Conservation (phyloP, 2,888 invertebrate species). For the Diaprepes abbreviatus region DNA sequence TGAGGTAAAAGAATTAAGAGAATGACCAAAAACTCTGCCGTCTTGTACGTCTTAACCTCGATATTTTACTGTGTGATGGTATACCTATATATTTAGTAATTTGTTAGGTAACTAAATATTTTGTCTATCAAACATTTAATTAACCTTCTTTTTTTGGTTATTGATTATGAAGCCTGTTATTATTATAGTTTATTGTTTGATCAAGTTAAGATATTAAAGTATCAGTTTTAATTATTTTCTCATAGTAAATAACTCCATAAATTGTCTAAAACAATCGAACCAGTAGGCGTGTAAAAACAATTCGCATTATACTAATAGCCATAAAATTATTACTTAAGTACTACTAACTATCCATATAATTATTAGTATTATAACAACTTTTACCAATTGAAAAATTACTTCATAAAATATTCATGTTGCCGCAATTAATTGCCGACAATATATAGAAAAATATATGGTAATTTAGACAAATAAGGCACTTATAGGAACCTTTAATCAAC, state of each 20-base stretch:
- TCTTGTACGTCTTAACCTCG: no score
- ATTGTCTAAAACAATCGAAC: conserved; percentile 13
- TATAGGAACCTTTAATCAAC: not conserved
- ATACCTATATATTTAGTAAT: no score
- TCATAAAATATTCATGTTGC: conserved; percentile 22
- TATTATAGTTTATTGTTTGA: not conserved
- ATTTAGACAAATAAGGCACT: conserved; percentile 9
- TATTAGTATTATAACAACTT: conserved; percentile 21
- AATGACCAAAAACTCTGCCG: no score
- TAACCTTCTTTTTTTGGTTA: no score
- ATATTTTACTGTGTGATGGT: no score
- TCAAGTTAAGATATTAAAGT: not conserved
- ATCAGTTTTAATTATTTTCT: not conserved
- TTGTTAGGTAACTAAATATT: no score
- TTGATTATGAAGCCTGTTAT: not conserved
- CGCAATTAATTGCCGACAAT: conserved; percentile 13
- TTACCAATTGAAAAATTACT: conserved; percentile 13
- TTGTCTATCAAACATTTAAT: no score
- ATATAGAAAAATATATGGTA: conserved; percentile 11
- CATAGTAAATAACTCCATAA: conserved; percentile 4
- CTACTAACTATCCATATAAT: conserved; percentile 8
- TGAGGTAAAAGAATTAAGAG: no score
- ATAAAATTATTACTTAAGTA: conserved; percentile 7
- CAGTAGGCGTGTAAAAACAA: conserved; percentile 9
- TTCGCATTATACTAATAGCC: not conserved